A percentile compares a stretch with the other conserved stretches of the same genome.
phyloP scores from a whole-genome alignment of 2,797 vertebrate genomes.

The Tragopan temminckii region DNA sequence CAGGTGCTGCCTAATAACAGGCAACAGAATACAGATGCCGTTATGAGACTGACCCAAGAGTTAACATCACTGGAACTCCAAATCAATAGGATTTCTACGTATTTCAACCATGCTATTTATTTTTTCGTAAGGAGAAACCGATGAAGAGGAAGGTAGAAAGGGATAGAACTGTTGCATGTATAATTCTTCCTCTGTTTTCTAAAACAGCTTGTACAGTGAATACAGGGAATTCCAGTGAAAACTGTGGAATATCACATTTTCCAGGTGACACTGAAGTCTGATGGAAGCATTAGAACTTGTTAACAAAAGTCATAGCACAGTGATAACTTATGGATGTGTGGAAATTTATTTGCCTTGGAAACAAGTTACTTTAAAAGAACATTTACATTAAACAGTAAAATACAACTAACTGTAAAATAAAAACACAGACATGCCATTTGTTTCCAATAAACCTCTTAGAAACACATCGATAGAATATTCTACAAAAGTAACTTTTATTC shows the following conservation, averaged over 20 bases:
- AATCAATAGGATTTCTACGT: neutral
- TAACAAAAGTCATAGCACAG: neutral
- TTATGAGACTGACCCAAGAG: neutral
- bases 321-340: neutral
- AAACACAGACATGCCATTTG: neutral
- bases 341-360: neutral
- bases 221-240: neutral
- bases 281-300: neutral
- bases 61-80: neutral
- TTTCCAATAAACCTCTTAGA: neutral
- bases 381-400: neutral
- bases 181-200: neutral
- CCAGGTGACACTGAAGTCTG: neutral
- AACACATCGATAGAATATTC: neutral
- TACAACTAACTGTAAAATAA: neutral
- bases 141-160: neutral
- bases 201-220: neutral
- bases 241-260: neutral
- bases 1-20: neutral
- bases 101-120: neutral
- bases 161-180: rapidly evolving
- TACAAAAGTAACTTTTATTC: neutral
- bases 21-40: neutral
- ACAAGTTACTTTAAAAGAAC: neutral
- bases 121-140: neutral